Percentiles rank a stretch among this genome's conserved stretches.
Conservation (phyloP, 2,888 invertebrate genomes). For the Hypsopygia costalis region DNA sequence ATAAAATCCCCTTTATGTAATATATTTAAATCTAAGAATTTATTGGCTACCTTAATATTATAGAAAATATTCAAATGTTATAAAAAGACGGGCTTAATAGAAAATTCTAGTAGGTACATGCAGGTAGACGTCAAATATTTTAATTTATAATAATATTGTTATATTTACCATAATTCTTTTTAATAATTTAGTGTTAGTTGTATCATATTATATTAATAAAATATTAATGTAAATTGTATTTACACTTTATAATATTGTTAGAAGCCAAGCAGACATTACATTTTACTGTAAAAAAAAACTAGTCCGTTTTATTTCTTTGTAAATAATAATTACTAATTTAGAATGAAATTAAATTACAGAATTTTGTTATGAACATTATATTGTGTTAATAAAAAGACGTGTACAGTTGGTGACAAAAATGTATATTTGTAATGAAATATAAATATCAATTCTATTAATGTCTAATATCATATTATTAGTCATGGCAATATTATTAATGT, state of each 20-base stretch:
- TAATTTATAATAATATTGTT: not conserved
- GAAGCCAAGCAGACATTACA: no score
- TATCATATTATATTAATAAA: not conserved
- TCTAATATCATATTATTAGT: conserved; percentile 4
- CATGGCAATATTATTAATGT: conserved; percentile 7
- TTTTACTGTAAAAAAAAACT: no score
- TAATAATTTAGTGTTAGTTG: not conserved
- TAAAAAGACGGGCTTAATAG: not conserved
- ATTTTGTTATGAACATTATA: conserved; percentile 11
- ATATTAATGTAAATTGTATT: not conserved
- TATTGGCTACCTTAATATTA: not conserved
- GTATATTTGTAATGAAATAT: conserved; percentile 4
- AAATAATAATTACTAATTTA: conserved; percentile 15
- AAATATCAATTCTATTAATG: not conserved
- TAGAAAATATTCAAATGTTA: not conserved
- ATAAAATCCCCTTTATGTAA: not conserved
- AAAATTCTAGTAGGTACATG: not conserved
- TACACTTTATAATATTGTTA: no score
- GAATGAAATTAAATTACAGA: conserved; percentile 16
- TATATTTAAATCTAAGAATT: not conserved
- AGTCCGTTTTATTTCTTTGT: no score
- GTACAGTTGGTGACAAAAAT: conserved; percentile 12
- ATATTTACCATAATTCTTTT: not conserved
- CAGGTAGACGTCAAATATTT: not conserved
- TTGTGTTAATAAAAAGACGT: not conserved